Conservation (phyloP, 2,113 vertebrate species). For the Epinephelus moara region DNA sequence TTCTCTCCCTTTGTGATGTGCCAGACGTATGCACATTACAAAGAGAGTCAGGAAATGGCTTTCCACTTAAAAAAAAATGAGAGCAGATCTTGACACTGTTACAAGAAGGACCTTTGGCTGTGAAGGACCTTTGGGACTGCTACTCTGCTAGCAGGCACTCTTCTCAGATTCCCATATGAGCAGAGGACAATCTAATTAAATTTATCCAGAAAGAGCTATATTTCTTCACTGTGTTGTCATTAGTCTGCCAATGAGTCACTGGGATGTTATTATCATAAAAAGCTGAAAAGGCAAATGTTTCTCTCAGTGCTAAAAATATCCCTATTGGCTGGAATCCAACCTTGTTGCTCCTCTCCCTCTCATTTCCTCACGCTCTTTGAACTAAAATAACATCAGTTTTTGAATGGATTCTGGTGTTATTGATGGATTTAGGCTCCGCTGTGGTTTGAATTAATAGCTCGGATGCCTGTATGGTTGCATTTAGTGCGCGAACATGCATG, state of each 20-base stretch:
- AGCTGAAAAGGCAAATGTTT: conserved; percentile 41
- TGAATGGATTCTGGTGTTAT: conserved; percentile 65
- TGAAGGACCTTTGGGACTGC: conserved; percentile 59
- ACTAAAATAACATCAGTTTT: conserved; percentile 71
- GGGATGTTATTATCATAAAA: conserved; percentile 28
- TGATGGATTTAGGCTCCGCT: conserved; percentile 67
- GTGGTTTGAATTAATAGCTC: conserved; percentile 72
- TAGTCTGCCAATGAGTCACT: conserved; percentile 39
- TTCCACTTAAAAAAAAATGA: conserved; percentile 73
- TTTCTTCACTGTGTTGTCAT: conserved; percentile 54
- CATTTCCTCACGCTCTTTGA: conserved; percentile 67
- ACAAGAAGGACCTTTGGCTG: conserved; percentile 73
- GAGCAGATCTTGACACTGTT: conserved; percentile 75
- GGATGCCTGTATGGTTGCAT: conserved; percentile 65
- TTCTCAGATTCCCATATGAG: conserved; percentile 49
- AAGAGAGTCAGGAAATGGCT: conserved; percentile 78
- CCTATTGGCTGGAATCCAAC: conserved; percentile 59
- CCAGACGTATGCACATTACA: conserved; percentile 76
- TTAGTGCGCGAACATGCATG: conserved; percentile 52
- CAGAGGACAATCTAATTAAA: conserved; percentile 54
- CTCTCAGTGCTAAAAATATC: conserved; percentile 69
- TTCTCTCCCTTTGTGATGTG: conserved; percentile 75
- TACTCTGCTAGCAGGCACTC: conserved; percentile 51
- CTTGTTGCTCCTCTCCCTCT: conserved; percentile 65
- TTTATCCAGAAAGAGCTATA: conserved; percentile 38